Percentiles rank a stretch among this genome's conserved stretches.
phyloP scores from a whole-genome alignment of 2,888 invertebrate species.

The Bugulina stolonifera region DNA sequence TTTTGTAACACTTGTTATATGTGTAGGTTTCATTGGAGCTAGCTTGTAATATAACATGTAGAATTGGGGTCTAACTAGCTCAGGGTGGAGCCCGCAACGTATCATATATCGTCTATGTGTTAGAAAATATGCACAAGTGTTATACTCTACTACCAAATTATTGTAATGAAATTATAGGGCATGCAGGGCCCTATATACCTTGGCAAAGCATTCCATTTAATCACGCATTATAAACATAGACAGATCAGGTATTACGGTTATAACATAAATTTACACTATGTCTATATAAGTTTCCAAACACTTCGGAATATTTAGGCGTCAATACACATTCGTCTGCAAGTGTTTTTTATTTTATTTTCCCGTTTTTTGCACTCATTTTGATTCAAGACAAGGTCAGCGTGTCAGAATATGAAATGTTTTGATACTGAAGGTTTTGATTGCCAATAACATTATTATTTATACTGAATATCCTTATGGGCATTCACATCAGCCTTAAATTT shows the following conservation, averaged over 20 bases:
- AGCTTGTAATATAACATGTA: too few relatives aligned
- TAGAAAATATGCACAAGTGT: too few relatives aligned
- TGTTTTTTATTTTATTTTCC: not conserved
- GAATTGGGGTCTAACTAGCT: not conserved
- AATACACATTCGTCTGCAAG: not conserved
- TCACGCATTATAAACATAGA: slow-evolving; percentile 1
- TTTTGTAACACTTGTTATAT: not conserved
- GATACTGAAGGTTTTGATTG: too few relatives aligned
- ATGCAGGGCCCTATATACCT: not conserved
- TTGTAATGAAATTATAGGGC: not conserved
- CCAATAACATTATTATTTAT: too few relatives aligned
- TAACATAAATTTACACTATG: not conserved
- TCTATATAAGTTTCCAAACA: not conserved
- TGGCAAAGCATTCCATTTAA: not conserved
- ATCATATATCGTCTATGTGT: too few relatives aligned
- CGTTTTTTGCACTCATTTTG: too few relatives aligned
- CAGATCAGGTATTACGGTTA: not conserved
- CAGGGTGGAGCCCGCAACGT: not conserved
- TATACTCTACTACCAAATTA: not conserved
- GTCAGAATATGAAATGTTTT: too few relatives aligned
- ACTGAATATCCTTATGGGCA: too few relatives aligned
- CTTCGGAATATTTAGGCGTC: not conserved
- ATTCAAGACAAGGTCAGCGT: too few relatives aligned
- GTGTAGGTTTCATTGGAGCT: not conserved
- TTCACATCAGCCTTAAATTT: too few relatives aligned